These are phyloP conservation scores for Botrylloides violaceus DNA, from an alignment of 23 tunicate species.

Conservation along the genomic window DNA sequence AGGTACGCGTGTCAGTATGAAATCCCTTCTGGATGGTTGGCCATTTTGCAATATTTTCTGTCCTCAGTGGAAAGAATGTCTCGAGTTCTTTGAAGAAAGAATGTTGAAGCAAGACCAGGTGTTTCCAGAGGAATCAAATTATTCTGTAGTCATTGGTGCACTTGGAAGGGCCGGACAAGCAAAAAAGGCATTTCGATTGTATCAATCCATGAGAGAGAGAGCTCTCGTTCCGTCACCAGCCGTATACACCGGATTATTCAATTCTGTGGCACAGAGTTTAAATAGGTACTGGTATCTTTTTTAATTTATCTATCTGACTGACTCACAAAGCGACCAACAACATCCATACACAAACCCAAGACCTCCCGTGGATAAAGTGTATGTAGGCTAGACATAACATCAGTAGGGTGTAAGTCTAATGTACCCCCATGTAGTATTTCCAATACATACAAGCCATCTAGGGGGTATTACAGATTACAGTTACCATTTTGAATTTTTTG, in stretches of 20 bases:
- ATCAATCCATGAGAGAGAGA: slow-evolving; percentile 29
- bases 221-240: slow-evolving; percentile 34
- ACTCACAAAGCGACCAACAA: too few species aligned
- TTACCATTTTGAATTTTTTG: too few species aligned
- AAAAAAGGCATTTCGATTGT: slow-evolving; percentile 39
- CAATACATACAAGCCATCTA: too few species aligned
- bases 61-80: slow-evolving; percentile 42
- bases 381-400: too few species aligned
- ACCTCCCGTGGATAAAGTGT: too few species aligned
- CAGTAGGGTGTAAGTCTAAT: too few species aligned
- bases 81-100: slow-evolving; percentile 37
- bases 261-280: slow-evolving; percentile 48
- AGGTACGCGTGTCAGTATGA: background rate
- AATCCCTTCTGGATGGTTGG: background rate
- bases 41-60: background rate
- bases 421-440: too few species aligned
- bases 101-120: slow-evolving; percentile 67
- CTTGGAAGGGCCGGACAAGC: slow-evolving; percentile 49
- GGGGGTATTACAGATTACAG: too few species aligned
- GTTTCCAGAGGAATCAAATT: slow-evolving; percentile 58
- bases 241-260: slow-evolving; percentile 62
- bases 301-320: too few species aligned
- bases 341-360: too few species aligned
- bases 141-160: slow-evolving; percentile 79
- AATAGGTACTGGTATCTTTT: background rate